Percentiles rank a stretch among this genome's conserved stretches.
These are phyloP conservation scores for Eurois occulta DNA, from an alignment of 2,888 invertebrate genomes.

Conservation along the genomic window DNA sequence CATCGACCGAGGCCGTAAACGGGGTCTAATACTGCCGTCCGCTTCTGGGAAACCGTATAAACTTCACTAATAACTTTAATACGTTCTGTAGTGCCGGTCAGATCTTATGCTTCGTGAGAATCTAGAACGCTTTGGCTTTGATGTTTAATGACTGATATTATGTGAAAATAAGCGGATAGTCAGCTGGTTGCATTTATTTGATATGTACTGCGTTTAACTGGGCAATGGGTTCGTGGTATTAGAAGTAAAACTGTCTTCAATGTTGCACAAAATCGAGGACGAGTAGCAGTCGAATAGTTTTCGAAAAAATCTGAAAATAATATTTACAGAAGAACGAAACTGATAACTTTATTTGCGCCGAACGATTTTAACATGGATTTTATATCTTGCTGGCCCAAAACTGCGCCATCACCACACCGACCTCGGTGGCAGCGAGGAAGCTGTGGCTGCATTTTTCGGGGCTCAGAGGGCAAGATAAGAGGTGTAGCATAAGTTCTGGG, in stretches of 20 bases:
- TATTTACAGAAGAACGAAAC: background rate
- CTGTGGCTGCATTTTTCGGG: background rate
- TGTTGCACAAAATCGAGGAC: conserved; percentile 12
- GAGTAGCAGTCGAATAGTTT: background rate
- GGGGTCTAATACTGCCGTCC: conserved; percentile 4
- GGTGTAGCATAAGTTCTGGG: background rate
- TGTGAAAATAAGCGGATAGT: conserved; percentile 1
- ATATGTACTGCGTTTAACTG: conserved; percentile 8
- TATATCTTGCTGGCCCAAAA: background rate
- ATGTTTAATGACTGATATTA: conserved; percentile 15
- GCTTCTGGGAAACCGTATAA: conserved; percentile 32
- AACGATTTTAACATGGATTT: background rate
- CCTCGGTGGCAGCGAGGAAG: background rate
- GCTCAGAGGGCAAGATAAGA: background rate
- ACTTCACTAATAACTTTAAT: conserved; percentile 41
- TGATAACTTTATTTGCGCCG: background rate
- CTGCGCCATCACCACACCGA: background rate
- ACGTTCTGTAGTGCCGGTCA: conserved; percentile 8
- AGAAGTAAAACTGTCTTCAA: background rate
- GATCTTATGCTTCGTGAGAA: conserved; percentile 10
- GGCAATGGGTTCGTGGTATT: conserved; percentile 26
- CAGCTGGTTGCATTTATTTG: background rate
- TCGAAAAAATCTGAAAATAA: background rate
- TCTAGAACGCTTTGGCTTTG: conserved; percentile 32
- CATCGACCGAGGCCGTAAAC: background rate